Conservation (phyloP, 2,888 invertebrate species). For the Strigamia maritima region DNA sequence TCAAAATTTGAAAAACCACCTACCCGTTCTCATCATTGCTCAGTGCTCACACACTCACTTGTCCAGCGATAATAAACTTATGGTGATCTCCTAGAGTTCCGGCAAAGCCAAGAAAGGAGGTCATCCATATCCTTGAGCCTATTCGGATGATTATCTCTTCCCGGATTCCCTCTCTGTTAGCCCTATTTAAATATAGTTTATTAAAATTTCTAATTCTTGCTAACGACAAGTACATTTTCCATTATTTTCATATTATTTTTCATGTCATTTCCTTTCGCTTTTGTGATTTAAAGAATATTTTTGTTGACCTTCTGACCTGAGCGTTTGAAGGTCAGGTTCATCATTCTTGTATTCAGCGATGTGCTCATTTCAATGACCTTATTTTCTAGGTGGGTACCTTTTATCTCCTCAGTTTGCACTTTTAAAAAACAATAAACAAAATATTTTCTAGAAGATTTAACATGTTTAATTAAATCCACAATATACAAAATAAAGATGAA, state of each 20-base stretch:
- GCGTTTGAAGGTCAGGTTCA: slow-evolving; percentile 18
- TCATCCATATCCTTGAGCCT: slow-evolving; percentile 30
- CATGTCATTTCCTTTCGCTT: slow-evolving; percentile 4
- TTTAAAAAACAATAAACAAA: not conserved
- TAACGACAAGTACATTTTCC: not conserved
- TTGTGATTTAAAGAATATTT: not conserved
- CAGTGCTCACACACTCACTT: slow-evolving; percentile 3
- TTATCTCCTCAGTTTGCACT: not conserved
- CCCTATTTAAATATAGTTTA: not conserved
- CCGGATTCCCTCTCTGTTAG: slow-evolving; percentile 17
- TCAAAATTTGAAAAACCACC: not conserved
- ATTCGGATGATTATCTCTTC: not conserved
- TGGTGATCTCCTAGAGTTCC: not conserved
- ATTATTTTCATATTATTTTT: not conserved
- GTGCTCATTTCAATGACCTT: slow-evolving; percentile 4
- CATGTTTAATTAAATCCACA: not conserved
- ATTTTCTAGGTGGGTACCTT: not conserved
- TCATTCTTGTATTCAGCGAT: not conserved
- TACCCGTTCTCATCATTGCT: not conserved
- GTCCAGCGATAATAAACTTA: not conserved
- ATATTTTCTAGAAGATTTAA: not conserved
- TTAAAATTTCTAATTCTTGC: not conserved
- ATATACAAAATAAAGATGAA: slow-evolving; percentile 1
- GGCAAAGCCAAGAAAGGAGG: slow-evolving; percentile 17
- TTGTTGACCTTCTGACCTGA: not conserved